Base-by-base conservation (phyloP, 2,797 vertebrate species). In the Helarctos malayanus region DNA sequence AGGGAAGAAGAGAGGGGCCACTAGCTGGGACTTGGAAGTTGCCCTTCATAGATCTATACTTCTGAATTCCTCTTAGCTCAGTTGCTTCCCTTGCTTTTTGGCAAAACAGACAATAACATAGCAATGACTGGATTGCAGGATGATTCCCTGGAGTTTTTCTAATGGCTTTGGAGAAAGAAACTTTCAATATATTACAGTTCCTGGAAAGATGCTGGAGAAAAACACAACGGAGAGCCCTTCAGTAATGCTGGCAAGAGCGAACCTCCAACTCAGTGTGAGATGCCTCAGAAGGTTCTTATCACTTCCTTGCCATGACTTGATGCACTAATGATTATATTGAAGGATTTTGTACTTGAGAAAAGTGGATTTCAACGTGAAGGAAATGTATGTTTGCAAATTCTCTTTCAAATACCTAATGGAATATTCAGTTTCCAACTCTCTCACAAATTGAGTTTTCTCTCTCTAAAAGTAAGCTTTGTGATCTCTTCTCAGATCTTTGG, bases 101-200 rank as follows among this genome's bases (percentile, higher is more conserved):
- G 96, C 80, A 92, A 96, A 96, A 92, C 80, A 97, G 84, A 97
- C 76, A 71, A 89, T 94, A 93, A 84, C 79, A 94, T 92, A 91
- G 95, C 95, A 95, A 94, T 92, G 76, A 59, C 52, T 79, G 41
- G 41, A 13, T 7, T 76, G 94, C 88, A 0, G 81, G 54, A 83
- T 94, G 92, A 93, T 49, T 73, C 97, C 75, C 86, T 71, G 65
- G 0, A 90, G 91, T 83, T 65, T 94, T 96, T 90, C 79, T 96
- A 93, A 94, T 71, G 86, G 95, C 85, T 94, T 12, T 49, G 49
- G 82, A 97, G 91, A 92, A 95, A 94, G 82, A 27, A 80, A 89
- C 81, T 95, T 93, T 75, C 73, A 69, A 78, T 69, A 0, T 63
- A 88, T 81, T 91, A 81, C 81, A 96, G 68, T 76, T 59, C 61